Evolutionary conservation across 2,888 invertebrate genomes (phyloP).

Genomic region (Philonicus albiceps): DNA sequence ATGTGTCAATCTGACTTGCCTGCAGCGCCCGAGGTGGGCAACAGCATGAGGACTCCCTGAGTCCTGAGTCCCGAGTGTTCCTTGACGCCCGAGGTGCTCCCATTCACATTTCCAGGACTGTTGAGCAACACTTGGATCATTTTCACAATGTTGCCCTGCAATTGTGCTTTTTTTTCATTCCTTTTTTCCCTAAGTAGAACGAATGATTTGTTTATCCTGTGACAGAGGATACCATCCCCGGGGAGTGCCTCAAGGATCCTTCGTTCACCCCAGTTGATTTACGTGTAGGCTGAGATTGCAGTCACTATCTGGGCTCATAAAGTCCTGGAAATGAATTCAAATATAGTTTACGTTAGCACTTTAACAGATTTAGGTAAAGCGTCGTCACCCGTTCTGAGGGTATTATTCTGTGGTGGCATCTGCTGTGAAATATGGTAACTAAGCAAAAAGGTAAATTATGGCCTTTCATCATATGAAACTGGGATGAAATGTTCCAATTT

Average conservation of each 20-base stretch:
- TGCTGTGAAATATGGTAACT: neutral
- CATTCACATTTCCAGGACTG: neutral
- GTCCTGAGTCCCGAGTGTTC: neutral
- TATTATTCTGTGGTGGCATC: neutral
- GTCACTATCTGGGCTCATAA: neutral
- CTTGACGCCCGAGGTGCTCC: neutral
- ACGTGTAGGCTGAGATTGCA: neutral
- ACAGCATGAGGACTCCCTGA: conserved; percentile 9
- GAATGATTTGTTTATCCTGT: conserved; percentile 47
- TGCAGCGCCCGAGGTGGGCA: conserved; percentile 41
- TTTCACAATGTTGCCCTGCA: neutral
- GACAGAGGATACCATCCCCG: conserved; percentile 41
- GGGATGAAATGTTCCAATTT: neutral
- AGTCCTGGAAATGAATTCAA: conserved; percentile 8
- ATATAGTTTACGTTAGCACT: conserved; percentile 9
- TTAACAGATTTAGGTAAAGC: neutral
- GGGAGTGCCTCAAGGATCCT: conserved; percentile 36
- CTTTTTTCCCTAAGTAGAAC: conserved; percentile 30
- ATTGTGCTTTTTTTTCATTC: conserved; percentile 17
- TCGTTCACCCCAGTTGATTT: conserved; percentile 9
- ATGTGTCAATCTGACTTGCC: conserved; percentile 44
- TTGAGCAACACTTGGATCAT: conserved; percentile 10
- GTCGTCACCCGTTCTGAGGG: neutral
- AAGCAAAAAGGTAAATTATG: neutral
- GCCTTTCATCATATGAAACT: neutral